Conservation (phyloP, 2,113 vertebrate genomes). For the Nerophis lumbriciformis region DNA sequence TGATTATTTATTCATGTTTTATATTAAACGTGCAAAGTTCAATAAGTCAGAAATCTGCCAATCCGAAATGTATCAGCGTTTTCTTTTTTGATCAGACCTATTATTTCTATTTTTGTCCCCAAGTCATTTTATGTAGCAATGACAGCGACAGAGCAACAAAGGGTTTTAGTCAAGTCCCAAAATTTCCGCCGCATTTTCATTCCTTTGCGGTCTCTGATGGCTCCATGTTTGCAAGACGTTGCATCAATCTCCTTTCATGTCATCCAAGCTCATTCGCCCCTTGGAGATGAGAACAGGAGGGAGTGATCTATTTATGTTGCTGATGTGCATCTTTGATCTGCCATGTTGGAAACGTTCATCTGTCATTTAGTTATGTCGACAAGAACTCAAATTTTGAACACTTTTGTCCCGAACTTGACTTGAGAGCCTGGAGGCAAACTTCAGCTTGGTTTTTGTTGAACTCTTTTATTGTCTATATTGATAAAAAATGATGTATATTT, state of each 20-base stretch:
- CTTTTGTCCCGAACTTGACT: conserved; percentile 1
- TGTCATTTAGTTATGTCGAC: conserved; percentile 23
- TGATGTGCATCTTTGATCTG: conserved; percentile 34
- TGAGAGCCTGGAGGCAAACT: conserved; percentile 18
- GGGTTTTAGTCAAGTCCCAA: not conserved
- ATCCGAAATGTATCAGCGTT: too few species aligned
- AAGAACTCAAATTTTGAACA: not conserved
- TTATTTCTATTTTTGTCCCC: not conserved
- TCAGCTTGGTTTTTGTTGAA: conserved; percentile 5
- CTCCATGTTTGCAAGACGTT: conserved; percentile 30
- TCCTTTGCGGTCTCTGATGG: not conserved
- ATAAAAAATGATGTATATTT: conserved; percentile 4
- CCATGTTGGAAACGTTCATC: conserved; percentile 26
- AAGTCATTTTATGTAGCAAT: not conserved
- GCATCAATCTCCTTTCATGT: conserved; percentile 36
- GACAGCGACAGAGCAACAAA: not conserved
- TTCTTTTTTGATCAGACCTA: not conserved
- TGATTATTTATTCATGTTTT: too few species aligned
- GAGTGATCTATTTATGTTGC: conserved; percentile 30
- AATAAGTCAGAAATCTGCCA: too few species aligned
- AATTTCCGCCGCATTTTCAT: not conserved
- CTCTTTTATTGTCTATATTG: not conserved
- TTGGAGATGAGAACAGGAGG: conserved; percentile 6
- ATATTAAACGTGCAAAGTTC: too few species aligned
- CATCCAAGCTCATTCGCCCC: conserved; percentile 9